phyloP scores from a whole-genome alignment of 2,888 invertebrate species.

The Phragmatobia fuliginosa region DNA sequence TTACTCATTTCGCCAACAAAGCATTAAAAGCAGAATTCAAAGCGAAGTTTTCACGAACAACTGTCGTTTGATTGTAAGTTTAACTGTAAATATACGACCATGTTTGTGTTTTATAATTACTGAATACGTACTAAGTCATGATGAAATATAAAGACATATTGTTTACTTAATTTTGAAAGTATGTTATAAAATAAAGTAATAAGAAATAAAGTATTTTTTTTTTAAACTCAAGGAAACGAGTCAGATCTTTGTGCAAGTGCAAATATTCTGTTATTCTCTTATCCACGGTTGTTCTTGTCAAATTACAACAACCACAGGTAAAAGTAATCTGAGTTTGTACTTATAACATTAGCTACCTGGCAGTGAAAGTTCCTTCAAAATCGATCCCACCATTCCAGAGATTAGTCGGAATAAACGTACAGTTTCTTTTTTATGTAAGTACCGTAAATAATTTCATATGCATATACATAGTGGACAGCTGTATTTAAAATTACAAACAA shows the following conservation, averaged over 20 bases:
- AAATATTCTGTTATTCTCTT: no score
- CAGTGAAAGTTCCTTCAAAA: no score
- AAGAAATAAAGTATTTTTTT: background rate
- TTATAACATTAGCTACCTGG: no score
- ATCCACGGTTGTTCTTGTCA: no score
- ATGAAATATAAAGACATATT: background rate
- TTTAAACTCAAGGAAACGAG: background rate
- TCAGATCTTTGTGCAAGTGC: background rate
- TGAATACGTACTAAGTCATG: background rate
- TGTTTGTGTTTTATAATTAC: slow-evolving; percentile 1
- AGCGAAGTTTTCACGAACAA: slow-evolving; percentile 56
- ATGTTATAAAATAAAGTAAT: background rate
- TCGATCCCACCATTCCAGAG: no score
- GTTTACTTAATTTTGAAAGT: background rate
- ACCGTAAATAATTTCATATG: no score
- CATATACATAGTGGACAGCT: no score
- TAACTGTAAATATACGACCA: background rate
- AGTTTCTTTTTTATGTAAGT: no score
- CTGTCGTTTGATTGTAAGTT: slow-evolving; percentile 32
- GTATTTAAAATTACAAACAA: no score
- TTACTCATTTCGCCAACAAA: slow-evolving; percentile 69
- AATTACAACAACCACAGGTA: no score
- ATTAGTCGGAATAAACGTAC: no score
- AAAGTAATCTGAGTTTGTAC: no score
- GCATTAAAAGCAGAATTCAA: slow-evolving; percentile 70